These are phyloP conservation scores for Colius striatus DNA, from an alignment of 2,113 vertebrate species.

Conservation along the genomic window DNA sequence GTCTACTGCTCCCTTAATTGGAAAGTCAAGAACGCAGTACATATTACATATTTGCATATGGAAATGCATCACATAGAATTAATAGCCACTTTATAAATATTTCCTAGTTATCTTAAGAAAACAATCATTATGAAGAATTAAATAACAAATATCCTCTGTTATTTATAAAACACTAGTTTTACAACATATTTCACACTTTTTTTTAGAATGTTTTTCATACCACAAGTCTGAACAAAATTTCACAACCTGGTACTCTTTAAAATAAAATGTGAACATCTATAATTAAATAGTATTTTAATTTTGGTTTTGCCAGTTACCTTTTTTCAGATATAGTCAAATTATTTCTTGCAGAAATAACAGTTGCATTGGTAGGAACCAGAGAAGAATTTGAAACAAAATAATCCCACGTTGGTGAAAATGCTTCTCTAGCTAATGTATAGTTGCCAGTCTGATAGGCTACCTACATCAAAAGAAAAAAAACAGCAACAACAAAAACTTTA, in stretches of 20 bases:
- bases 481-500: background rate
- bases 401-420: slow-evolving; percentile 86
- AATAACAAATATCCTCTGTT: background rate
- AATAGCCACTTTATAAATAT: background rate
- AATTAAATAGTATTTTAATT: slow-evolving; percentile 10
- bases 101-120: background rate
- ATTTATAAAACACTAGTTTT: background rate
- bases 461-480: slow-evolving; percentile 68
- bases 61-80: background rate
- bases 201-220: background rate
- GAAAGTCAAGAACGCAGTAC: background rate
- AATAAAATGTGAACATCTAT: background rate
- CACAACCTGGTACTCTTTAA: background rate
- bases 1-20: background rate
- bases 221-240: background rate
- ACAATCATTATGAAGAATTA: background rate
- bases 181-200: background rate
- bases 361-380: background rate
- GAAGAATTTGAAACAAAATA: slow-evolving; percentile 79
- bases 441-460: slow-evolving; percentile 86
- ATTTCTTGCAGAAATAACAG: slow-evolving; percentile 59
- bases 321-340: slow-evolving; percentile 64
- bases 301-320: slow-evolving; percentile 70
- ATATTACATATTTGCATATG: background rate
- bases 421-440: slow-evolving; percentile 81